A percentile compares a stretch with the other conserved stretches of the same genome.
phyloP scores from a whole-genome alignment of 2,797 vertebrate species.

The Helicolenus hilgendorfi region DNA sequence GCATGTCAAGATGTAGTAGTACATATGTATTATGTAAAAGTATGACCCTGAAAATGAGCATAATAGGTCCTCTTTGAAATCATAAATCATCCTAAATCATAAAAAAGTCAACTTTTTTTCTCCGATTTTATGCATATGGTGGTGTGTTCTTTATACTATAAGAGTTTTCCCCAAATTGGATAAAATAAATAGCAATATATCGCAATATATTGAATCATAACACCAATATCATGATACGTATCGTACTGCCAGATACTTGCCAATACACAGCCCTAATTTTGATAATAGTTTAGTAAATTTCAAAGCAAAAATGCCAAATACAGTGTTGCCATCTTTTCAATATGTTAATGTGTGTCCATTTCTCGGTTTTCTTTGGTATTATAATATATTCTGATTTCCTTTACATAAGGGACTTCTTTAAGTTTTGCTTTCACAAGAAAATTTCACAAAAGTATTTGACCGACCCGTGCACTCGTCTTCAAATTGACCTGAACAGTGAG shows the following conservation, averaged over 20 bases:
- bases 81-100: no score
- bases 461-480: background rate
- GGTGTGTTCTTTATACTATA: background rate
- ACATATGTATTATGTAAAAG: no score
- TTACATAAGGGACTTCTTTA: background rate
- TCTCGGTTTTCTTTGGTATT: background rate
- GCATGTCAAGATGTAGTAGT: no score
- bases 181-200: background rate
- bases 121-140: background rate
- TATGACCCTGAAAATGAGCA: no score
- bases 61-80: no score
- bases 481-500: slow-evolving; percentile 33
- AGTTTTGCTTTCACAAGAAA: slow-evolving; percentile 4
- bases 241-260: background rate
- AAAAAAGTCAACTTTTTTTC: background rate
- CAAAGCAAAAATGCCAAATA: background rate
- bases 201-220: background rate
- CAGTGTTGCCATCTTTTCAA: background rate
- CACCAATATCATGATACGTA: background rate
- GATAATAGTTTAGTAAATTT: background rate
- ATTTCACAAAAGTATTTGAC: slow-evolving; percentile 34
- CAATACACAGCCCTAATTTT: background rate
- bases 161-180: background rate
- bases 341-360: background rate
- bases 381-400: background rate